Conservation (phyloP, 2,888 invertebrate genomes). For the Plagiodera versicolora region DNA sequence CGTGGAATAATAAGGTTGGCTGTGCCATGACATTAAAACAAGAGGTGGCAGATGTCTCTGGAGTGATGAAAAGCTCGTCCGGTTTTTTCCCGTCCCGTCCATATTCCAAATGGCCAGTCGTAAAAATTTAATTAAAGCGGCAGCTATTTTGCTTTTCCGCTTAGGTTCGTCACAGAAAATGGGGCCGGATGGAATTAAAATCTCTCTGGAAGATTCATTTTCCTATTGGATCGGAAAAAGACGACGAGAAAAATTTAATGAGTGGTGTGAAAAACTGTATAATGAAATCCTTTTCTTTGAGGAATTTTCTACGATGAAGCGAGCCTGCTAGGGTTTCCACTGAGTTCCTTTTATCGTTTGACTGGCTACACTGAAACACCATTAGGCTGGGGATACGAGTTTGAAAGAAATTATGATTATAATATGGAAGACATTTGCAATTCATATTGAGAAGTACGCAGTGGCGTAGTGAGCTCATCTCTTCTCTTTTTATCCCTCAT, state of each 20-base stretch:
- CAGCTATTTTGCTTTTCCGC: background rate
- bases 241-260: background rate
- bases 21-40: background rate
- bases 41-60: background rate
- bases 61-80: background rate
- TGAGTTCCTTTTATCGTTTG: background rate
- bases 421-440: no score
- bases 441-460: no score
- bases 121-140: background rate
- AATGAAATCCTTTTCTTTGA: background rate
- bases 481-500: no score
- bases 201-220: background rate
- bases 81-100: background rate
- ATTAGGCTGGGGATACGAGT: no score
- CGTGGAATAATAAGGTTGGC: background rate
- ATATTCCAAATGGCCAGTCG: background rate
- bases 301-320: background rate
- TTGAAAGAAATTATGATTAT: no score
- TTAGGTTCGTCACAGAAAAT: background rate
- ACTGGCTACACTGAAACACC: background rate
- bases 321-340: background rate
- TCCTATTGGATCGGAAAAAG: background rate
- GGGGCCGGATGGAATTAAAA: background rate
- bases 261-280: background rate
- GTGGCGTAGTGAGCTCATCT: no score